These are phyloP conservation scores for Catharus minimus DNA, from an alignment of 2,113 vertebrate genomes.

Conservation along the genomic window DNA sequence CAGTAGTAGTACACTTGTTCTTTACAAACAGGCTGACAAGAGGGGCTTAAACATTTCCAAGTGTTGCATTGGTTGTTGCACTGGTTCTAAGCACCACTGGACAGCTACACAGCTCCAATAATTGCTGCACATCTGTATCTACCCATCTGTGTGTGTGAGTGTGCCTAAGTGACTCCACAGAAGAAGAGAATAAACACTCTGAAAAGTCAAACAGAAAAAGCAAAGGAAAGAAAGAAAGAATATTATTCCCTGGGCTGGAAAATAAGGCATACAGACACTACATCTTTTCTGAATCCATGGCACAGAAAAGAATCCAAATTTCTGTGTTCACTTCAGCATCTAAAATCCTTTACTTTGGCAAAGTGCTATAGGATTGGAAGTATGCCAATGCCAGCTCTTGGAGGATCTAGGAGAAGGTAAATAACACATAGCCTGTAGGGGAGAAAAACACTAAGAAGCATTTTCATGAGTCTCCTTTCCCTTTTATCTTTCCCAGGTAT, in stretches of 20 bases:
- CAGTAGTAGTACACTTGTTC: background rate
- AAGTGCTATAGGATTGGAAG: background rate
- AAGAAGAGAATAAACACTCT: background rate
- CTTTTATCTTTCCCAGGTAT: background rate
- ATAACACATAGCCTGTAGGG: background rate
- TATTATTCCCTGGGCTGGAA: background rate
- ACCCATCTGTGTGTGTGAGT: no score
- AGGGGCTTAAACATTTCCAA: background rate
- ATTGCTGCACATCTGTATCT: background rate
- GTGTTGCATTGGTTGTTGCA: background rate
- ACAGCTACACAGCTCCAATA: background rate
- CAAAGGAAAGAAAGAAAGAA: background rate
- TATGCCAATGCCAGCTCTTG: background rate
- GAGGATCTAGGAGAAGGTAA: slow-evolving; percentile 4
- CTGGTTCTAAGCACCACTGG: background rate
- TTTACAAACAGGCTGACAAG: background rate
- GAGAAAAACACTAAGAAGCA: background rate
- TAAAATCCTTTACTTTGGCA: background rate
- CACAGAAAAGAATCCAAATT: background rate
- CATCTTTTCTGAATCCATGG: background rate
- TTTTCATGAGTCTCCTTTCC: background rate
- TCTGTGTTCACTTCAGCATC: background rate
- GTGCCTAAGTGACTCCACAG: background rate
- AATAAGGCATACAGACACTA: background rate
- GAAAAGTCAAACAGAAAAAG: background rate